phyloP scores from a whole-genome alignment of 2,113 vertebrate genomes.

The Nanorana parkeri region DNA sequence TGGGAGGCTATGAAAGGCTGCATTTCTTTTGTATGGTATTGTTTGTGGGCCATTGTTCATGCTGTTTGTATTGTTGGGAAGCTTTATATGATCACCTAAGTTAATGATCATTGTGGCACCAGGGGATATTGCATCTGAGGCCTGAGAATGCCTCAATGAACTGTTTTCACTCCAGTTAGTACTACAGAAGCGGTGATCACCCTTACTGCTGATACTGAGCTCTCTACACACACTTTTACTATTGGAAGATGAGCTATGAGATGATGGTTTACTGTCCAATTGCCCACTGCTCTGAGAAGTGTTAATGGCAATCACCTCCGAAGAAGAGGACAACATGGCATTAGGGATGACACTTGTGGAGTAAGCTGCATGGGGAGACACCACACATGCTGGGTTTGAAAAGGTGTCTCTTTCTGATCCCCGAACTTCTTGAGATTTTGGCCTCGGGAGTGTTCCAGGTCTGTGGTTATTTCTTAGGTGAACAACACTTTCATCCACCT shows the following conservation, averaged over 20 bases:
- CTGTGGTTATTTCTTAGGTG: constrained; percentile 74
- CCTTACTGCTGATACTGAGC: constrained; percentile 62
- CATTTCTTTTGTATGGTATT: constrained; percentile 62
- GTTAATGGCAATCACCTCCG: constrained; percentile 85
- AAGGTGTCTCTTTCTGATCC: constrained; percentile 70
- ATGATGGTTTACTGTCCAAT: constrained; percentile 63
- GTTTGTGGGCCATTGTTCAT: constrained; percentile 72
- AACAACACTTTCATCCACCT: constrained; percentile 76
- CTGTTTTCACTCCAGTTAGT: constrained; percentile 70
- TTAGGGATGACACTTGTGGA: constrained; percentile 90
- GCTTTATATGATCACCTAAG: constrained; percentile 70
- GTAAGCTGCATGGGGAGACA: constrained; percentile 87
- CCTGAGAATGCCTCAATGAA: constrained; percentile 64
- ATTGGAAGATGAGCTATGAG: constrained; percentile 63
- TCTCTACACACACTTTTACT: constrained; percentile 65
- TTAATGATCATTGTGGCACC: constrained; percentile 67
- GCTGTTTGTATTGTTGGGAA: constrained; percentile 65
- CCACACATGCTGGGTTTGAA: constrained; percentile 76
- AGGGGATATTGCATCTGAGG: constrained; percentile 65
- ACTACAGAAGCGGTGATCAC: constrained; percentile 64
- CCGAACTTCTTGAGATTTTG: constrained; percentile 86
- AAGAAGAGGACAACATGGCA: constrained; percentile 83
- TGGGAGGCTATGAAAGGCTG: constrained; percentile 60
- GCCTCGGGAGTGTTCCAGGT: constrained; percentile 69
- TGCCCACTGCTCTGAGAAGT: constrained; percentile 70